Evolutionary conservation across 2,888 invertebrate genomes (phyloP), one percentile per base, ranked within the genome.

Genomic region (Drosophila affinis): DNA sequence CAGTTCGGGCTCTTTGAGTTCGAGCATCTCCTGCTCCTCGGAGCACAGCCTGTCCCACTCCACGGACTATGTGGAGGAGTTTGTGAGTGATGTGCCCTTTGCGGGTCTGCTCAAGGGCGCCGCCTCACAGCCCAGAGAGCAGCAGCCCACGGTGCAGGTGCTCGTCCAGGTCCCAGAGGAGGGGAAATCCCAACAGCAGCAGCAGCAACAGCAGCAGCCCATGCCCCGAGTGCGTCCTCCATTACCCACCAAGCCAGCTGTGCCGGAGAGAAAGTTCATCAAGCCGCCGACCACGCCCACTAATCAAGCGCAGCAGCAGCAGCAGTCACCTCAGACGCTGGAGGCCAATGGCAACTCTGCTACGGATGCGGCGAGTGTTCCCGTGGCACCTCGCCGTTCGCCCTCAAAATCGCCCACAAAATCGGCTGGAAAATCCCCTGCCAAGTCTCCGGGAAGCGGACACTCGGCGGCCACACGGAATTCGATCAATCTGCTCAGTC

Each of bases 41-140:
- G 95, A 97, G 91, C 96, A 96, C 90, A 95, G 96, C 78, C 86
- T 91, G 3, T 96, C 82, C 12, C 86, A 78, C 17, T 82, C 96
- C 78, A 95, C 96, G 7, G 97, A 97, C 92, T 95, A 94, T 87
- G 95, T 97, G 68, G 97, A 97, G 92, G 97, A 97, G 92, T 97
- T 95, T 91, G 95, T 96, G 77, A 95, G 96, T 72, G 97, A 97
- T 91, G 95, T 95, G 74, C 97, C 97, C 74, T 97, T 97, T 91
- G 69, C 94, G 95, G 97, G 97, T 91, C 94, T 97, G 88, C 95
- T 96, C 91, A 97, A 96, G 92, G 97, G 97, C 85, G 96, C 39
- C 1, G 39, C 97, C 64, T 95, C 95, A 70, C 71, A 77, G 29
- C 74, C 64, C n/a, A 81, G 81, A 12, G 72, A 70, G 7, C 14